Conservation (phyloP, 1,140 invertebrate genomes). For the Ceratosolen solmsi region DNA sequence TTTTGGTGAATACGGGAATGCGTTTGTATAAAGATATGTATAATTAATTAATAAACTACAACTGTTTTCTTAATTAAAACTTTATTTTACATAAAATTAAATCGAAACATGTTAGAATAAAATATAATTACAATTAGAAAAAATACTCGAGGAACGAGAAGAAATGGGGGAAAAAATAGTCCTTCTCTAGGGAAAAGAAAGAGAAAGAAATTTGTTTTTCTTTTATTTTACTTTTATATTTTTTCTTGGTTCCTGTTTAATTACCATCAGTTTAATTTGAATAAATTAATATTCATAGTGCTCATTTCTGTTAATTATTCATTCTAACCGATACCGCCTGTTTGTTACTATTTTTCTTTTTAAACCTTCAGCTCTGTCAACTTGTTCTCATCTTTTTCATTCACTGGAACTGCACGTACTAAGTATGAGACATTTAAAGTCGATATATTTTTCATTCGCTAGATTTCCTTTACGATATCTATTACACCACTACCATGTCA, state of each 20-base stretch:
- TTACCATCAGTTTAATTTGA: slow-evolving; percentile 37
- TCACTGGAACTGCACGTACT: too few species aligned
- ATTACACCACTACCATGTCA: neutral
- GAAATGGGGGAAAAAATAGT: neutral
- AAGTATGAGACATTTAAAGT: slow-evolving; percentile 1
- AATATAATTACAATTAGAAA: neutral
- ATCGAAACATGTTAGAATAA: neutral
- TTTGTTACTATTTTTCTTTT: slow-evolving; percentile 6
- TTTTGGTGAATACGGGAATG: neutral
- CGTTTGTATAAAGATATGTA: too few species aligned
- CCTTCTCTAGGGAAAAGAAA: neutral
- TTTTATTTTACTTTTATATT: neutral
- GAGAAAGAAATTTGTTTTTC: slow-evolving; percentile 35
- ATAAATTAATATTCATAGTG: slow-evolving; percentile 47
- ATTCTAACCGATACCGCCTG: neutral
- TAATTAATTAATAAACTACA: neutral
- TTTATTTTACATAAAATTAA: neutral
- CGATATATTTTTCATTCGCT: slow-evolving; percentile 26
- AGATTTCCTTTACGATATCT: slow-evolving; percentile 24
- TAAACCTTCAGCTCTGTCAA: neutral
- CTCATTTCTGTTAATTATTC: slow-evolving; percentile 46
- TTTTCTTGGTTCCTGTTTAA: slow-evolving; percentile 24
- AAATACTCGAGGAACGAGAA: neutral
- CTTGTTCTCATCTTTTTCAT: neutral
- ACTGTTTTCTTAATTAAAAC: neutral